Evolutionary conservation across 2,113 vertebrate species (phyloP), one percentile per base, ranked within the genome.

Genomic region (Apistogramma diplotaenia): DNA sequence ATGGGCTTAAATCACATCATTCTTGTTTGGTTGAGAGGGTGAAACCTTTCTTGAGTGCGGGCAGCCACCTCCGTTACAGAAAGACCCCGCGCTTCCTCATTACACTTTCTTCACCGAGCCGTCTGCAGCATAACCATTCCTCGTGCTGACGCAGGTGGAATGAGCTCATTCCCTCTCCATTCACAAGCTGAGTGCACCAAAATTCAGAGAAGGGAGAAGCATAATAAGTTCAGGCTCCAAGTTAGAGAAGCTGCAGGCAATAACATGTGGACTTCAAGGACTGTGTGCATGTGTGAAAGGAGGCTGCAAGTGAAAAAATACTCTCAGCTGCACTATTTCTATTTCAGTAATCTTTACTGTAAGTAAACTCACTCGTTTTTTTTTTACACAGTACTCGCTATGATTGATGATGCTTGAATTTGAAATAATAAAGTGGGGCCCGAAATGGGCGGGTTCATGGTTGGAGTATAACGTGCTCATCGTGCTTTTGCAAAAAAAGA

Each of bases 181-280:
- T 91, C 89, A 80, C 74, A 79, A 75, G 89, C 75, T 87, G 85
- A 89, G 80, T 87, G 90, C 85, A 87, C 84, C 84, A 76, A 84
- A 85, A 89, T 84, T 84, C 78, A 76, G 87, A 80, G 78, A 80
- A 54, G 87, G 83, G 82, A 83, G 85, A 85, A 21, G 84, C 84
- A 86, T 91, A 90, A 91, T 91, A 89, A 90, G 85, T 86, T 90
- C 84, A 83, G 85, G 88, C 85, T 89, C 83, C 74, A 73, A 87
- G 81, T 92, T 82, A 86, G 84, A 93, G 87, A 81, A 88, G 89
- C 89, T 85, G 65, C 33, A 81, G 91, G 90, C 81, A 76, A 82
- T 85, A 89, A 90, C 84, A 76, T 81, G 84, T 86, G 81, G 79
- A 80, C 59, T 55, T 86, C 83, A 78, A 78, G 56, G 72, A 60